Conservation (phyloP, 1,140 invertebrate species). For the Pomacea maculata region DNA sequence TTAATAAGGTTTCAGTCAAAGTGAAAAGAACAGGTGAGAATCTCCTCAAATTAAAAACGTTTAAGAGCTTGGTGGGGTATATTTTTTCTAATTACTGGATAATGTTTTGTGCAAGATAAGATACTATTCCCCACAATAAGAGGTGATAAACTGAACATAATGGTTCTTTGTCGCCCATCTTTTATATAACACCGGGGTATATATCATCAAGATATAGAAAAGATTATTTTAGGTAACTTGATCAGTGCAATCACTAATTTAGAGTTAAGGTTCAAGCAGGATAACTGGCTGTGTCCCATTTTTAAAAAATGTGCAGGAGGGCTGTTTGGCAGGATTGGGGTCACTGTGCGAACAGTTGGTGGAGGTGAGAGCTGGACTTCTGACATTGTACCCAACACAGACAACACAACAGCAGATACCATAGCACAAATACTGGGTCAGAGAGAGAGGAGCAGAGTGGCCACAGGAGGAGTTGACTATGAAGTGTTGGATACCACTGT, state of each 20-base stretch:
- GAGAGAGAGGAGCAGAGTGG: slow-evolving; percentile 39
- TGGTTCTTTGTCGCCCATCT: no score
- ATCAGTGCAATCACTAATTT: no score
- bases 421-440: slow-evolving; percentile 53
- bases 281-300: no score
- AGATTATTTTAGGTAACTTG: no score
- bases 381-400: slow-evolving; percentile 41
- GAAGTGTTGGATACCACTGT: slow-evolving; percentile 47
- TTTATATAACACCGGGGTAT: no score
- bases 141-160: no score
- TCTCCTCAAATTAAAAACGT: not conserved
- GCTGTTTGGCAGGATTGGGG: slow-evolving; percentile 52
- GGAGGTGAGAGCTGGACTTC: slow-evolving; percentile 59
- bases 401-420: slow-evolving; percentile 46
- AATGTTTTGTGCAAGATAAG: no score
- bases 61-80: no score
- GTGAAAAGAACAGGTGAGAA: slow-evolving; percentile 51
- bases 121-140: no score
- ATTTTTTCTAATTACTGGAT: no score
- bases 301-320: slow-evolving; percentile 23
- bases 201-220: no score
- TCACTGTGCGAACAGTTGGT: slow-evolving; percentile 57
- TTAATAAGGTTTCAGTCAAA: slow-evolving; percentile 37
- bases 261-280: no score
- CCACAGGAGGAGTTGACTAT: slow-evolving; percentile 52